Base-by-base conservation (phyloP, 2,888 invertebrate species). In the Dysmachus trigonus region DNA sequence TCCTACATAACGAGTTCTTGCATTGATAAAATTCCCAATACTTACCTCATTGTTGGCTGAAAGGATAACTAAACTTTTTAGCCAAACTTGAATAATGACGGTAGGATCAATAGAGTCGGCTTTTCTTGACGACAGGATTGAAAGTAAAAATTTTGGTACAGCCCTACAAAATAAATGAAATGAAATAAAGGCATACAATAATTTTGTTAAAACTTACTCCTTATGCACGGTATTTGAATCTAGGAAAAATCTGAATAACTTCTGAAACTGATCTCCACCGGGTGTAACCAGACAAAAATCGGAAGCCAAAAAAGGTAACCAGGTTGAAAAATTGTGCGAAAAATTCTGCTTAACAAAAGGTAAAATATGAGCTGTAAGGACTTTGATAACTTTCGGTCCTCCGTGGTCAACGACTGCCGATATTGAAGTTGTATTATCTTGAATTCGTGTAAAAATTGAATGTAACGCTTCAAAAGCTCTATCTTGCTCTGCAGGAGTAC, bases 261-360 rank as follows among this genome's bases (percentile, higher is more conserved):
- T 90, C 13, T 89, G 89, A 35, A 91, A 91, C 18, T 88, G 88
- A 35, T 90, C 90, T 38, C 72, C 86, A 22, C 53, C 86, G 0
- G 86, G 72, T 30, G 89, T 87, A 7, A 89, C 30, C 13, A 89
- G 88, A 73, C 90, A 91, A 79, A 92, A 91, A 73, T 91, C 91
- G 0, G 92, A 91, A 0, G 91, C 91, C 30, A 92, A 85, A 35
- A 89, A 88, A 1, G 92, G 91, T 62, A 92, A 51, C 90, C 90
- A 91, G 1, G 86, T 87, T 13, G 91, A 92, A 62, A 90, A 91
- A 22, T 89, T 90, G 30, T 35, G 89, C 0, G 89, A 86, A 71
- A 90, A 92, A 79, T 91, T 90, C 18, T 90, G 89, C 13, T 91
- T 90, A 22, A 92, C 88, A 88, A 90, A 90, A 0, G 92, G 92